A percentile compares a stretch with the other conserved stretches of the same genome.
These are phyloP conservation scores for Plecotus auritus DNA, from an alignment of 2,113 vertebrate species.

Conservation along the genomic window DNA sequence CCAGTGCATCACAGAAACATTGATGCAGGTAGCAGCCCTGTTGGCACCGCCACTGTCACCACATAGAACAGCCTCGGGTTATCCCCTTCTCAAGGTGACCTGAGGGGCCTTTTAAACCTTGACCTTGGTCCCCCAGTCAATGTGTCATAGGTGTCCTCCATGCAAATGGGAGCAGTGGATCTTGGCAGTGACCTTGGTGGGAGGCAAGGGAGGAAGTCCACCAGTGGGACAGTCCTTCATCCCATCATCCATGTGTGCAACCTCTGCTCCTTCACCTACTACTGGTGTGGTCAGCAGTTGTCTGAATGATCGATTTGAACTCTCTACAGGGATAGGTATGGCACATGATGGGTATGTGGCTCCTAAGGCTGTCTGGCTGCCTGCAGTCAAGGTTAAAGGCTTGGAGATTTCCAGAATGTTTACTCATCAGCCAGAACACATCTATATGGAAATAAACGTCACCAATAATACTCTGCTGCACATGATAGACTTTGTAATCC, in stretches of 20 bases:
- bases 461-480: not conserved
- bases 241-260: not conserved
- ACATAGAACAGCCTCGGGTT: not conserved
- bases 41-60: too few relatives aligned
- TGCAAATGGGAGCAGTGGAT: not conserved
- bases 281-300: not conserved
- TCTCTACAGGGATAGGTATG: not conserved
- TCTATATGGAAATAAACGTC: not conserved
- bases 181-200: not conserved
- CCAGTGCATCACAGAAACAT: too few relatives aligned
- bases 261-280: not conserved
- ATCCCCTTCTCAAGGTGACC: not conserved
- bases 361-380: not conserved
- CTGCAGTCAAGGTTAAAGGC: not conserved
- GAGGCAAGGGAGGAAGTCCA: not conserved
- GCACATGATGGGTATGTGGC: not conserved
- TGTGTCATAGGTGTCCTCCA: not conserved
- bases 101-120: not conserved
- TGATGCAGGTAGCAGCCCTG: too few relatives aligned
- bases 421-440: not conserved
- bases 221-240: not conserved
- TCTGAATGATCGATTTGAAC: not conserved
- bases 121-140: not conserved
- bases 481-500: not conserved
- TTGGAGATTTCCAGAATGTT: not conserved